These are phyloP conservation scores for Eclectus roratus DNA, from an alignment of 2,113 vertebrate genomes.

Conservation along the genomic window DNA sequence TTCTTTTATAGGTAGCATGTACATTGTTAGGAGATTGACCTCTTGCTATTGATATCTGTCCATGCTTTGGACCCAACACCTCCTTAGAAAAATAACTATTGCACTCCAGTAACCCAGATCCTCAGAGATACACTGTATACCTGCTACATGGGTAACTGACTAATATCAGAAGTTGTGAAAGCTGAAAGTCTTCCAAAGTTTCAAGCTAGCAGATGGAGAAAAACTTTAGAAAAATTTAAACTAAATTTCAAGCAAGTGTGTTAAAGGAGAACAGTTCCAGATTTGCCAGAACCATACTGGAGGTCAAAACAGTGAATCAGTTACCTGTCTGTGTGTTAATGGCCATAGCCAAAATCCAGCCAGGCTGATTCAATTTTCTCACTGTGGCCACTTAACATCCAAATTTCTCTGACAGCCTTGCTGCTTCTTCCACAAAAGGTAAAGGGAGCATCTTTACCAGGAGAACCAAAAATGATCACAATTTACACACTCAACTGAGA, in stretches of 20 bases:
- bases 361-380: neutral
- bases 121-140: neutral
- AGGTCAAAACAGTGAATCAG: neutral
- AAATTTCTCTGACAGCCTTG: neutral
- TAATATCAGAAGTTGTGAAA: neutral
- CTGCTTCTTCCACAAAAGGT: neutral
- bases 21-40: neutral
- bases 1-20: neutral
- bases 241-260: neutral
- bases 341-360: neutral
- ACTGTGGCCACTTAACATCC: neutral
- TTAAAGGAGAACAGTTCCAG: neutral
- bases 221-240: neutral
- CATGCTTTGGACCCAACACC: neutral
- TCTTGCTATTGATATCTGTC: neutral
- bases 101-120: neutral
- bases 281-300: neutral
- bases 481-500: neutral
- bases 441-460: neutral
- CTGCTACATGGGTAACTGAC: neutral
- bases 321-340: neutral
- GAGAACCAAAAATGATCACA: neutral
- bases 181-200: neutral
- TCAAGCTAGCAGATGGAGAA: neutral
- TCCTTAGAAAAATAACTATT: neutral